Conservation (phyloP, 2,113 vertebrate species). For the Odocoileus virginianus region DNA sequence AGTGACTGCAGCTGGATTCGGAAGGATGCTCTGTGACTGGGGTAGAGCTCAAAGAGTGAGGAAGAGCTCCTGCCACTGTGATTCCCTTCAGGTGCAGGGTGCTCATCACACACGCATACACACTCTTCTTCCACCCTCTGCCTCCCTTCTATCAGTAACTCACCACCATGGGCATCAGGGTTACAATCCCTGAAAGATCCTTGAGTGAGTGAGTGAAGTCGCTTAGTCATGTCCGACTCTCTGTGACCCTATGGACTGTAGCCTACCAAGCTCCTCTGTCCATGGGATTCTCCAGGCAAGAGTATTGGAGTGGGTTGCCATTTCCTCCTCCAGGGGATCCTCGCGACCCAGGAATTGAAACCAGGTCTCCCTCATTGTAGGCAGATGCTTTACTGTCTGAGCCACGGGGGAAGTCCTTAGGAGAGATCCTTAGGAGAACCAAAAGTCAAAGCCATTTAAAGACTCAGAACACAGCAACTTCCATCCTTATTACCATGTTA, state of each 20-base stretch:
- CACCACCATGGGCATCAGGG: not conserved
- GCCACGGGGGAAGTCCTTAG: not conserved
- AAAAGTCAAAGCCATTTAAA: not conserved
- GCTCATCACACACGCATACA: not conserved
- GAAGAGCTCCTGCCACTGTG: not conserved
- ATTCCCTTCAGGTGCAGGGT: not conserved
- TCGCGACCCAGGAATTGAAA: not conserved
- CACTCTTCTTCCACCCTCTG: not conserved
- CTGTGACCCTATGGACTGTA: not conserved
- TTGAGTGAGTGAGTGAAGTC: not conserved
- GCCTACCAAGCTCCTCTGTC: not conserved
- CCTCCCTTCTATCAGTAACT: not conserved
- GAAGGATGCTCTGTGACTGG: not conserved
- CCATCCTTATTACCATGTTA: not conserved
- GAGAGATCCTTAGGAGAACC: not conserved
- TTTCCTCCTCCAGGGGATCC: not conserved
- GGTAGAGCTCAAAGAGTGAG: not conserved
- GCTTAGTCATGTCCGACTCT: not conserved
- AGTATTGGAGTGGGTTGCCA: not conserved
- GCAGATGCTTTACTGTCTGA: rapidly evolving
- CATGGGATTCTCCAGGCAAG: not conserved
- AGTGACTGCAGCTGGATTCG: not conserved
- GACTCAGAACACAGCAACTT: not conserved
- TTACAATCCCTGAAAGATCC: not conserved
- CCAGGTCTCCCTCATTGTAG: not conserved